Evolutionary conservation across 2,888 invertebrate species (phyloP).

Genomic region (Agrochola macilenta): DNA sequence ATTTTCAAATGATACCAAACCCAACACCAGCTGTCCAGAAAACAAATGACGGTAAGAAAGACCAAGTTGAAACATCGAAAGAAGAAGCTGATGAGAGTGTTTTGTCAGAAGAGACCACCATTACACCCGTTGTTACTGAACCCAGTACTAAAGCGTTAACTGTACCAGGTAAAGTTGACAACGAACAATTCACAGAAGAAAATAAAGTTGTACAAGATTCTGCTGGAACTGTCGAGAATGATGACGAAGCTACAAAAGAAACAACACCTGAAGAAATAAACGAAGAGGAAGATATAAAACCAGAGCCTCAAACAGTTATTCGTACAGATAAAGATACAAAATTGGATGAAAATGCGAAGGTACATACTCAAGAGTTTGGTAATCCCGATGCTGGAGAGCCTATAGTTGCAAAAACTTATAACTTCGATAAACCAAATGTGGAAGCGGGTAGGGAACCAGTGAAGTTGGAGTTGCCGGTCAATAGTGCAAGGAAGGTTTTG

Average conservation of each 20-base stretch:
- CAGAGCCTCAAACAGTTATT: background rate
- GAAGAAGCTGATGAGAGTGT: background rate
- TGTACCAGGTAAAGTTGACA: background rate
- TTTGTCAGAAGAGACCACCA: background rate
- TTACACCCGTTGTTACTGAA: background rate
- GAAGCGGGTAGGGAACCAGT: background rate
- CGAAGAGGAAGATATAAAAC: background rate
- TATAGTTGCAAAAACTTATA: constrained; percentile 34
- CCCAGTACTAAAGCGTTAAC: background rate
- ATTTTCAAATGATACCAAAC: background rate
- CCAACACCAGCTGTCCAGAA: background rate
- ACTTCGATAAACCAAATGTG: constrained; percentile 1
- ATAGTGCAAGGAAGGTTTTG: constrained; percentile 34
- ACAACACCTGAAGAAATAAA: background rate
- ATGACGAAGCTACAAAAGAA: background rate
- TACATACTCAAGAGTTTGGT: constrained; percentile 33
- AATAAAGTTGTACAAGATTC: background rate
- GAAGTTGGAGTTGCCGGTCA: background rate
- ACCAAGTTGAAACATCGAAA: background rate
- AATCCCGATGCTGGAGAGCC: constrained; percentile 4
- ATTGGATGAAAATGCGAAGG: background rate
- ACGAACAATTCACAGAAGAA: constrained; percentile 9
- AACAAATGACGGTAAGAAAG: background rate
- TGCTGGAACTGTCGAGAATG: background rate
- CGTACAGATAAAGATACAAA: background rate